Percentiles rank a stretch among this genome's conserved stretches.
Evolutionary conservation across 2,888 invertebrate genomes (phyloP).

Genomic region (Aphidoletes aphidimyza): DNA sequence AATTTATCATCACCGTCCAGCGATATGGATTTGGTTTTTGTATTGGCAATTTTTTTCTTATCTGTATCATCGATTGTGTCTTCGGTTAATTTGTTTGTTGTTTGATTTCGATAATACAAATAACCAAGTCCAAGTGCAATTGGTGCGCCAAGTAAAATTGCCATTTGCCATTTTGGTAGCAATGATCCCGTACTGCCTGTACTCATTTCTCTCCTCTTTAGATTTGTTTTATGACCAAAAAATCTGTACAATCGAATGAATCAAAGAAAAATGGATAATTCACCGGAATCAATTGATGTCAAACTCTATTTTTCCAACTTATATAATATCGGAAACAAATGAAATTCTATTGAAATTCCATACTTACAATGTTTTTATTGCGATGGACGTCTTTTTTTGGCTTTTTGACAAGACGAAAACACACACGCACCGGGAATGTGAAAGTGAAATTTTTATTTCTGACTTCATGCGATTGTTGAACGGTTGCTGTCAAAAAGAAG

Average conservation of each 20-base stretch:
- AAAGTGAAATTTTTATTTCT: constrained; percentile 34
- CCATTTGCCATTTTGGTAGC: constrained; percentile 88
- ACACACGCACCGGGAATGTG: constrained; percentile 52
- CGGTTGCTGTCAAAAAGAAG: neutral
- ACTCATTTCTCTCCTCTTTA: constrained; percentile 45
- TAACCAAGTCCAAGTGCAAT: constrained; percentile 84
- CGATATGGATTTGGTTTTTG: constrained; percentile 70
- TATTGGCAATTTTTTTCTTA: constrained; percentile 60
- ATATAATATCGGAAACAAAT: constrained; percentile 9
- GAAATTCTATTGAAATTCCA: neutral
- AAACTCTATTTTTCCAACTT: neutral
- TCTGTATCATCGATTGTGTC: constrained; percentile 59
- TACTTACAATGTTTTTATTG: constrained; percentile 52
- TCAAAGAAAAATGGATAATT: neutral
- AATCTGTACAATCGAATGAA: neutral
- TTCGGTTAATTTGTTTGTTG: constrained; percentile 56
- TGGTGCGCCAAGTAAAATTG: constrained; percentile 84
- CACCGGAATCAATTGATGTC: neutral
- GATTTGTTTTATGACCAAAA: too few species aligned
- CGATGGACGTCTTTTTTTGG: neutral
- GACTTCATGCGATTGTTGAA: neutral
- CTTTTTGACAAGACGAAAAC: constrained; percentile 12
- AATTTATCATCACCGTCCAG: constrained; percentile 68
- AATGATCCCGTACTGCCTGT: constrained; percentile 67
- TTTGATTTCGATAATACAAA: constrained; percentile 76